A percentile compares a stretch with the other conserved stretches of the same genome.
Conservation (phyloP, 2,797 vertebrate genomes). For the Coreius guichenoti region DNA sequence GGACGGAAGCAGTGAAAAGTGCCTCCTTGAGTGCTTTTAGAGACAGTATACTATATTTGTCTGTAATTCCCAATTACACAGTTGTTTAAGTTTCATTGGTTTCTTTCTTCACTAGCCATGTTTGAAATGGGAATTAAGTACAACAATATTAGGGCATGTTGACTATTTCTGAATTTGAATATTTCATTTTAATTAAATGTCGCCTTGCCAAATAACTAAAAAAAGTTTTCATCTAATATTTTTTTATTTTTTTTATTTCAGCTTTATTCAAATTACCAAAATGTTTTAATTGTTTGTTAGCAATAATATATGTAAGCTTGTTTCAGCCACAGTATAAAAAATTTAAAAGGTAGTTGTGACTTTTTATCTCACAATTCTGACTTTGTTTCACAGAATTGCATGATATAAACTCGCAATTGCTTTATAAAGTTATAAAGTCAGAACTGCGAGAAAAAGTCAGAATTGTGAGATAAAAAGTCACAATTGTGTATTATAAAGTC, state of each 20-base stretch:
- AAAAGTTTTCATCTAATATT: neutral
- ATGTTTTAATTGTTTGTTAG: too few species aligned
- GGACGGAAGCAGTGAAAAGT: slow-evolving; percentile 2
- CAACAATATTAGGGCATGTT: neutral
- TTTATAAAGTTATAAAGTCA: too few species aligned
- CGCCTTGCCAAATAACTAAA: neutral
- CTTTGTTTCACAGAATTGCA: too few species aligned
- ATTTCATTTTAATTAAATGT: neutral
- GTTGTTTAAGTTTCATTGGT: neutral
- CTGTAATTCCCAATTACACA: slow-evolving; percentile 15
- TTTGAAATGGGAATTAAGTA: slow-evolving; percentile 1
- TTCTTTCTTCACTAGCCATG: neutral
- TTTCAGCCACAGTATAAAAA: too few species aligned
- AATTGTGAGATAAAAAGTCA: too few species aligned
- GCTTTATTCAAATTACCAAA: neutral
- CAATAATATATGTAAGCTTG: too few species aligned
- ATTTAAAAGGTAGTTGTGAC: too few species aligned
- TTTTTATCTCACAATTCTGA: too few species aligned
- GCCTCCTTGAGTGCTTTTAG: slow-evolving; percentile 19
- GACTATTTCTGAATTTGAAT: neutral
- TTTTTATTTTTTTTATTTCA: too few species aligned
- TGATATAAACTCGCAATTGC: too few species aligned
- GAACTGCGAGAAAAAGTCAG: too few species aligned
- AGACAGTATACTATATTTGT: slow-evolving; percentile 5
- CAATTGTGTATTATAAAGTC: too few species aligned